These are phyloP conservation scores for Orthosia gracilis DNA, from an alignment of 2,888 invertebrate genomes.

Conservation along the genomic window DNA sequence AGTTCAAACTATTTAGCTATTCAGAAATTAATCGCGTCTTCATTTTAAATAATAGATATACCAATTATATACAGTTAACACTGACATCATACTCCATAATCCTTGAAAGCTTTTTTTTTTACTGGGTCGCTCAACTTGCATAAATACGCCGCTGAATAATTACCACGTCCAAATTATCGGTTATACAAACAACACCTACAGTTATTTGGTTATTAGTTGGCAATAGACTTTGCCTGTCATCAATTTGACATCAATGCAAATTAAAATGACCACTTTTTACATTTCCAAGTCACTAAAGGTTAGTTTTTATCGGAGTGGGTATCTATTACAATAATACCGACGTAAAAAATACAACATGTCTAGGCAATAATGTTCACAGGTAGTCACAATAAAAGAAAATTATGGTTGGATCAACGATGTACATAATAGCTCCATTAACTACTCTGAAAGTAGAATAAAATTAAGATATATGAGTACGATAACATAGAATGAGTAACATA, in stretches of 20 bases:
- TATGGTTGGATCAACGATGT: constrained; percentile 14
- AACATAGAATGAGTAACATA: constrained; percentile 28
- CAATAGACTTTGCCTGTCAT: constrained; percentile 22
- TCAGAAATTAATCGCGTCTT: constrained; percentile 5
- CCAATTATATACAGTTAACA: constrained; percentile 36
- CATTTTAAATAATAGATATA: constrained; percentile 20
- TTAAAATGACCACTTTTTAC: background rate
- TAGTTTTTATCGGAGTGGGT: background rate
- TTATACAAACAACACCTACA: constrained; percentile 15
- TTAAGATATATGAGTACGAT: constrained; percentile 25
- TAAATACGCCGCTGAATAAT: constrained; percentile 27
- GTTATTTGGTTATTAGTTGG: constrained; percentile 14
- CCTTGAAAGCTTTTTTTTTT: constrained; percentile 36
- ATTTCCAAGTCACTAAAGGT: background rate
- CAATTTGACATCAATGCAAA: background rate
- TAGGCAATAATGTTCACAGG: background rate
- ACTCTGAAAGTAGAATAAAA: constrained; percentile 25
- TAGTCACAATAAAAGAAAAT: constrained; percentile 15
- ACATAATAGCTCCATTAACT: constrained; percentile 28
- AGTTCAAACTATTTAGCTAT: background rate
- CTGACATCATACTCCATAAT: constrained; percentile 21
- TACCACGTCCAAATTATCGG: constrained; percentile 22
- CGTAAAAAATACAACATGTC: background rate
- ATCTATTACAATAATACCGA: background rate
- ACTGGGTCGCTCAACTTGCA: constrained; percentile 15